These are phyloP conservation scores for Latrodectus geometricus DNA, from an alignment of 1,140 invertebrate genomes.

Conservation along the genomic window DNA sequence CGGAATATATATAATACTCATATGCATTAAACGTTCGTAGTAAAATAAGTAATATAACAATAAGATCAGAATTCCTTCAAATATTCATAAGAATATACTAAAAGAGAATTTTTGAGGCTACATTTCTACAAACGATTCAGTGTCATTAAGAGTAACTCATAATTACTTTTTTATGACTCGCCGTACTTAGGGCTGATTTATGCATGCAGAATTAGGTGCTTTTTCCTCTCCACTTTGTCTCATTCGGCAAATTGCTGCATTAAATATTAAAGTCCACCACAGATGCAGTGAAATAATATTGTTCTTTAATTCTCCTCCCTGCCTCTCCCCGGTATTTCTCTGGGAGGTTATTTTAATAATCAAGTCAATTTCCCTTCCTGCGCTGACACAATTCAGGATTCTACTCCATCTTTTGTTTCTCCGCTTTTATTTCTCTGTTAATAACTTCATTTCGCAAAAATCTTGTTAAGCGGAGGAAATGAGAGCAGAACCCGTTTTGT, in stretches of 20 bases:
- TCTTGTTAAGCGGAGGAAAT: conserved; percentile 48
- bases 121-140: background rate
- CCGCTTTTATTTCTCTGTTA: conserved; percentile 4
- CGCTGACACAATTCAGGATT: background rate
- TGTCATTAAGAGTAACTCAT: background rate
- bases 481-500: conserved; percentile 25
- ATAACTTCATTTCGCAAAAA: conserved; percentile 40
- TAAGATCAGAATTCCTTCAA: too few relatives aligned
- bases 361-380: conserved; percentile 9
- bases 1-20: too few relatives aligned
- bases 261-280: background rate
- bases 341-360: conserved; percentile 4
- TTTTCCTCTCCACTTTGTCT: background rate
- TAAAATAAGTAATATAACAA: too few relatives aligned
- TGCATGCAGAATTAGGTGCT: background rate
- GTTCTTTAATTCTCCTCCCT: background rate
- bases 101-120: too few relatives aligned
- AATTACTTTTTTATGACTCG: background rate
- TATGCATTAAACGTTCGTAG: too few relatives aligned
- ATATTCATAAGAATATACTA: too few relatives aligned
- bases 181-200: background rate
- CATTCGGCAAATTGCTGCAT: background rate
- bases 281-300: background rate
- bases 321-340: background rate
- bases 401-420: background rate